Evolutionary conservation across 2,113 vertebrate genomes (phyloP).

Genomic region (Trematocara variabile): DNA sequence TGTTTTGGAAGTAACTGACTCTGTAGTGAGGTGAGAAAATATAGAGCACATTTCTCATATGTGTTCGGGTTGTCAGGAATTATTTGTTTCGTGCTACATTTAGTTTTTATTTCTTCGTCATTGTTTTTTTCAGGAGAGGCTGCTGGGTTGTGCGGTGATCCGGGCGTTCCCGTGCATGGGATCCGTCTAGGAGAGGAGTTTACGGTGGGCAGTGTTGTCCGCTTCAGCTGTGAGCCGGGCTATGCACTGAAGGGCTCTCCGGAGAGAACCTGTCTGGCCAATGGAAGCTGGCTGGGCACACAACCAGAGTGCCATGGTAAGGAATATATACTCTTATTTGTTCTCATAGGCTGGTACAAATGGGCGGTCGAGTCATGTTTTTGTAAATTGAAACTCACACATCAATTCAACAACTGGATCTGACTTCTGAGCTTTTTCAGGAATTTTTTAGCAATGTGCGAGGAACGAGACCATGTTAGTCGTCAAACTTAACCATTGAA

Average conservation of each 20-base stretch:
- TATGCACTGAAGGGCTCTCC: slow-evolving; percentile 85
- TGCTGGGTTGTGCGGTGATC: slow-evolving; percentile 85
- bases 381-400: not conserved
- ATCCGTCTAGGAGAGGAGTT: slow-evolving; percentile 91
- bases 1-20: not conserved
- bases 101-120: not conserved
- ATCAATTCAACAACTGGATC: not conserved
- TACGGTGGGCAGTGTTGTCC: slow-evolving; percentile 74
- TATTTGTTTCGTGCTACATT: not conserved
- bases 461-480: not conserved
- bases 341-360: not conserved
- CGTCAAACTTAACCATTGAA: not conserved
- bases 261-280: slow-evolving; percentile 82
- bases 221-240: slow-evolving; percentile 94
- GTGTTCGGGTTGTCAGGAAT: not conserved
- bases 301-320: slow-evolving; percentile 96
- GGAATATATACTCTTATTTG: not conserved
- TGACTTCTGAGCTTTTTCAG: not conserved
- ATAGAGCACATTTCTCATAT: not conserved
- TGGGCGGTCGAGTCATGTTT: not conserved
- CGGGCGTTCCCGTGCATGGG: slow-evolving; percentile 86
- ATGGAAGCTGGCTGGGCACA: slow-evolving; percentile 84
- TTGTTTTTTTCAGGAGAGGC: slow-evolving; percentile 76
- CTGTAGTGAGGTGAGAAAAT: not conserved
- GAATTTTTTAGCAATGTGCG: not conserved